Evolutionary conservation across 2,797 vertebrate species (phyloP), one percentile per base, ranked within the genome.

Genomic region (Rhynchonycteris naso): DNA sequence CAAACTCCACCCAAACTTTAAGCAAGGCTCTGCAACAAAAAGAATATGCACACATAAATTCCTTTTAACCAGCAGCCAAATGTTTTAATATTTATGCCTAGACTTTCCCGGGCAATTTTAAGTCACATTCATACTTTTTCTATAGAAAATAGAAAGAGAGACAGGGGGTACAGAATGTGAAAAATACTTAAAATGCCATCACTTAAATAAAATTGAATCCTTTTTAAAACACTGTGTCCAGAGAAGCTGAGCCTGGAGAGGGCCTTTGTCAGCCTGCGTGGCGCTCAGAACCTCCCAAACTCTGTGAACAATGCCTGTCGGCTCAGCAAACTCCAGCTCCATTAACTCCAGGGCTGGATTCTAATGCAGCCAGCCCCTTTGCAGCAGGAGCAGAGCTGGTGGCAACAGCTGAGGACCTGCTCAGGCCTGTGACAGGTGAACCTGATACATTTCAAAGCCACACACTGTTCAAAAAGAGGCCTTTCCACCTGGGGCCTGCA

Each of bases 221-320:
- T 93, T 98, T 97, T 96, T 92, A 97, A 98, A 96, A 97, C 22
- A 38, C 33, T 68, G 68, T 84, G 89, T 94, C 96, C 96, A 94
- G 90, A 76, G 65, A 93, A 95, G 65, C 94, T 12, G 0, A 50
- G 92, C 97, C 95, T 97, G 63, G 59, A 47, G 96, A 94, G 81
- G 52, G 84, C 24, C 96, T 98, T 94, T 98, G 97, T 97, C 97
- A 96, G 75, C 82, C 90, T 28, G 19, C 2, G 81, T 61, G 68
- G 84, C 94, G 91, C 95, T 95, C 97, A 97, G 97, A 98, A 95
- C 90, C 87, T 90, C 92, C 13, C 92, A 97, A 98, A 94, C 88
- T 79, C 95, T 89, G 89, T 95, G 92, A 98, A 98, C 98, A 98
- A 95, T 38, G 91, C 81, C 78, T 76, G 69, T 95, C 11, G 1